Base-by-base conservation (phyloP, 2,113 vertebrate species). In the Lipotes vexillifer region DNA sequence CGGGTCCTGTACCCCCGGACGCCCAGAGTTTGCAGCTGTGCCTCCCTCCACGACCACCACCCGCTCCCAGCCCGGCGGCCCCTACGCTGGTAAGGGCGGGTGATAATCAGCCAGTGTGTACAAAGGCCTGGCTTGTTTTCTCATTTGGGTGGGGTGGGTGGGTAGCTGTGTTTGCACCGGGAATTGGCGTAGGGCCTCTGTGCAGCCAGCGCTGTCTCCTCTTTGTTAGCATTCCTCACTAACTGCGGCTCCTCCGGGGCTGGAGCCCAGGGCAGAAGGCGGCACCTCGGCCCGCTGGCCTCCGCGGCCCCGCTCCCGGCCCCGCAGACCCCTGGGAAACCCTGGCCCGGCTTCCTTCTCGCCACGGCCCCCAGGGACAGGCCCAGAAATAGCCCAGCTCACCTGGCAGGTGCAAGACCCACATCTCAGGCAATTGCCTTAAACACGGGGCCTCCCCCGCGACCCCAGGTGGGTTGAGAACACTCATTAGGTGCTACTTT, bases 401-500 rank as follows among this genome's bases (percentile, higher is more conserved):
- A 98, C 98, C 98, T 98, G 98, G 97, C 98, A 98, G 98, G 98
- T 98, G 98, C 90, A 85, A 98, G 98, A 96, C 98, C 91, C 86
- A 82, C 81, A 46, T 97, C 98, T 97, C 97, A 91, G 96, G 1
- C 85, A 92, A 97, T 98, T 93, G 97, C 96, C 98, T 94, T 98
- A 98, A 98, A 97, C 88, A 80, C 0, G 17, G 95, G 95, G 96
- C 96, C 97, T 98, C 97, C 95, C 96, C 98, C 96, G 95, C 98
- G 98, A 98, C 98, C 98, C 92, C 44, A 84, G 92, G 92, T n/a
- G 57, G 98, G 93, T 97, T 97, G 97, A 98, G 98, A 98, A 98
- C 98, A 98, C 90, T 99, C 97, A 98, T 99, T 98, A 98, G 98
- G 97, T 98, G 98, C 98, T 98, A 98, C 97, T 98, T 99, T 98